A percentile compares a stretch with the other conserved stretches of the same genome.
These are phyloP conservation scores for Pachypanchax playfairii DNA, from an alignment of 2,113 vertebrate species.

Conservation along the genomic window DNA sequence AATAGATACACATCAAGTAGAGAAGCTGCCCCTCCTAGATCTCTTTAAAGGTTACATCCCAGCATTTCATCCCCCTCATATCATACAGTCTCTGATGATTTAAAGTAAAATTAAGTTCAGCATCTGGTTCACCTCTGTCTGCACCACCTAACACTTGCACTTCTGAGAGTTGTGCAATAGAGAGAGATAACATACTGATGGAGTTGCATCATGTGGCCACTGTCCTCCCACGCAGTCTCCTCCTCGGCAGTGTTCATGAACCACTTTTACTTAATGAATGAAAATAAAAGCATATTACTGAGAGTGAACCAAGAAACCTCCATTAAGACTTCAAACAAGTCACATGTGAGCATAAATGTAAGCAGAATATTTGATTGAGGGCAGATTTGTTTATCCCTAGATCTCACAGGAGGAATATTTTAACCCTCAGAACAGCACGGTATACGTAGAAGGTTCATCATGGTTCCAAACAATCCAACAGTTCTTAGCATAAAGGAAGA, in stretches of 20 bases:
- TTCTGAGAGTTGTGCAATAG: conserved; percentile 5
- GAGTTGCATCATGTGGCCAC: conserved; percentile 4
- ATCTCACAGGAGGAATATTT: conserved; percentile 9
- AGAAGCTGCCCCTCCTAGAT: conserved; percentile 13
- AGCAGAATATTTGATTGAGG: conserved; percentile 58
- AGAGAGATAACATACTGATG: conserved; percentile 26
- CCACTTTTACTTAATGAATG: conserved; percentile 55
- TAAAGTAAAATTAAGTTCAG: conserved; percentile 21
- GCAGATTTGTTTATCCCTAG: conserved; percentile 6
- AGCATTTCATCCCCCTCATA: conserved; percentile 7
- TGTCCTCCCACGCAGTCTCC: conserved; percentile 48
- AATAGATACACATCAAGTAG: too few species aligned
- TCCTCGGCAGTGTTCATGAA: conserved; percentile 52
- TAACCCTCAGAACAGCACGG: conserved; percentile 1
- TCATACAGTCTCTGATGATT: conserved; percentile 29
- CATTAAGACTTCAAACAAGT: conserved; percentile 75
- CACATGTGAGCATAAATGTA: conserved; percentile 23
- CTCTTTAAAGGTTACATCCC: conserved; percentile 16
- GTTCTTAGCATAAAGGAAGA: too few species aligned
- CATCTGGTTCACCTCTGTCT: conserved; percentile 14
- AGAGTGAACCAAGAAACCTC: conserved; percentile 66
- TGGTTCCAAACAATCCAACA: neutral
- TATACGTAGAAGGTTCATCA: neutral
- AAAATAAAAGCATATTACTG: conserved; percentile 30
- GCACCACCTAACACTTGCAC: neutral